Evolutionary conservation across 2,113 vertebrate genomes (phyloP).

Genomic region (Patagioenas fasciata): DNA sequence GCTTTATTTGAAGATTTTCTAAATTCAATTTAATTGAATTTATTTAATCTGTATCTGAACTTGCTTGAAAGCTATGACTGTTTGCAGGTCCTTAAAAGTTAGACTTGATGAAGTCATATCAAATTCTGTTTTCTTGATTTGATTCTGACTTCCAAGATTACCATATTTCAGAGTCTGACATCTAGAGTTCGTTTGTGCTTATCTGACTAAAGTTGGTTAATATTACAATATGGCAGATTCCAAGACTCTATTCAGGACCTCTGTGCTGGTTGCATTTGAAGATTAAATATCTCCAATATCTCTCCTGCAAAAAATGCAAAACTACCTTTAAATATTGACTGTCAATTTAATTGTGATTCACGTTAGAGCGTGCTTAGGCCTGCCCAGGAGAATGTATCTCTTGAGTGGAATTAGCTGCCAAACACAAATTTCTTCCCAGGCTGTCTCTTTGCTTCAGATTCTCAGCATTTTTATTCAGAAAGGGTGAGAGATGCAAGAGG

Average conservation of each 20-base stretch:
- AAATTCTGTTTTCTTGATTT: not conserved
- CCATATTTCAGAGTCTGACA: not conserved
- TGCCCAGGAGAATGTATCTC: not conserved
- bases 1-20: not conserved
- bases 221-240: not conserved
- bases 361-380: not conserved
- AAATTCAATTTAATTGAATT: not conserved
- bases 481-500: not conserved
- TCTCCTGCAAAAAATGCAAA: not conserved
- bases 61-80: not conserved
- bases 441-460: not conserved
- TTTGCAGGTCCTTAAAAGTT: not conserved
- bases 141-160: not conserved
- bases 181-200: fast-evolving
- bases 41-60: not conserved
- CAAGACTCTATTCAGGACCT: not conserved
- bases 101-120: not conserved
- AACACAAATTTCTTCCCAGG: not conserved
- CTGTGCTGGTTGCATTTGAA: not conserved
- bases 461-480: not conserved
- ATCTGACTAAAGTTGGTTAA: not conserved
- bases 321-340: not conserved
- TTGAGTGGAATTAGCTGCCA: not conserved
- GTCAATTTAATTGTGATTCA: not conserved
- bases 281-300: not conserved